Percentiles rank a stretch among this genome's conserved stretches.
Conservation (phyloP, 1,140 invertebrate species). For the Hormaphis cornu region DNA sequence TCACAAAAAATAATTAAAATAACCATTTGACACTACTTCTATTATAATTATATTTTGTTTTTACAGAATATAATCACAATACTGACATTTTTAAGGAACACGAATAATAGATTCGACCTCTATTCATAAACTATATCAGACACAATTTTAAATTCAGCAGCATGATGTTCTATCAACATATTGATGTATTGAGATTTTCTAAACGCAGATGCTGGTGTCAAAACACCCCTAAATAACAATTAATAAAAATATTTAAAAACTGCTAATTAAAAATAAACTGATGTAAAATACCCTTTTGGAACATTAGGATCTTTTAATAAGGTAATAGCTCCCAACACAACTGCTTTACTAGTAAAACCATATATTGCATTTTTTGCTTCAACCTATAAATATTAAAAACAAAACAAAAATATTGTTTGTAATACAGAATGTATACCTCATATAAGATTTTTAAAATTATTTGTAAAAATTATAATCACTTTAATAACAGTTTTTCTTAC, state of each 20-base stretch:
- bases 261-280: background rate
- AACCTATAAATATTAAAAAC: constrained; percentile 40
- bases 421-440: background rate
- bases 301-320: constrained; percentile 49
- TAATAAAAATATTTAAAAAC: background rate
- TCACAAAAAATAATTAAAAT: too few relatives aligned
- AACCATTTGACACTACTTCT: too few relatives aligned
- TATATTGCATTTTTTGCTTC: constrained; percentile 67
- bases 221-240: background rate
- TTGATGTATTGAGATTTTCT: background rate
- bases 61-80: background rate
- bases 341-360: constrained; percentile 60
- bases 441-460: background rate
- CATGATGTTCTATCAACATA: background rate
- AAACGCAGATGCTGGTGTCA: constrained; percentile 6
- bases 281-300: constrained; percentile 8
- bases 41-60: too few relatives aligned
- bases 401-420: background rate
- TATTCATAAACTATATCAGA: background rate
- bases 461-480: background rate
- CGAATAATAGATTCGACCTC: too few relatives aligned
- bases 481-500: background rate
- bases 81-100: background rate
- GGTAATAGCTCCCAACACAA: constrained; percentile 62
- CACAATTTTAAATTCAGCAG: background rate